Conservation (phyloP, 2,797 vertebrate species). For the Lerista edwardsae region DNA sequence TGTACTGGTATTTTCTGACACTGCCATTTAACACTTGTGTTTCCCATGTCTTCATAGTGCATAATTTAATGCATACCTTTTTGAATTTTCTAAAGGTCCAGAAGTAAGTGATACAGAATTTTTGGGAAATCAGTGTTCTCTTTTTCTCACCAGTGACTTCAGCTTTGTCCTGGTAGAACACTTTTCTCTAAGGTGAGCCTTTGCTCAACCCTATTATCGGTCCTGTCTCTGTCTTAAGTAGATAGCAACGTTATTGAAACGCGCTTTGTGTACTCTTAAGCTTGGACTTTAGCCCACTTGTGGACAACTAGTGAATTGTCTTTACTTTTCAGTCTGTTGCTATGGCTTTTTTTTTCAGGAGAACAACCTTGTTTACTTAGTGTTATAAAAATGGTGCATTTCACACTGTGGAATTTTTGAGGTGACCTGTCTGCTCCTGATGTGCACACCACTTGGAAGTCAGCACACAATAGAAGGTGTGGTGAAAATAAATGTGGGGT, state of each 20-base stretch:
- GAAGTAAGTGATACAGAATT: background rate
- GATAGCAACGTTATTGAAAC: background rate
- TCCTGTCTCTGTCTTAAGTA: conserved; percentile 13
- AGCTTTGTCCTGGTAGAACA: background rate
- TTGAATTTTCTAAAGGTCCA: conserved; percentile 1
- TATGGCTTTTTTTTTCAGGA: background rate
- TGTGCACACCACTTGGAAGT: background rate
- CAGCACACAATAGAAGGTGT: background rate
- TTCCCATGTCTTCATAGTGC: background rate
- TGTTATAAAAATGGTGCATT: background rate
- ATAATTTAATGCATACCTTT: background rate
- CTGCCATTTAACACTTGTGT: background rate
- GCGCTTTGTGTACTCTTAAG: background rate
- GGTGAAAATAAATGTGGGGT: background rate
- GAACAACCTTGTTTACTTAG: conserved; percentile 8
- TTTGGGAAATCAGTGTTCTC: background rate
- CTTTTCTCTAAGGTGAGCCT: background rate
- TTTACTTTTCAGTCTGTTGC: background rate
- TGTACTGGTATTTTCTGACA: background rate
- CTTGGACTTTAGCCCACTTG: conserved; percentile 4
- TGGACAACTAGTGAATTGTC: background rate
- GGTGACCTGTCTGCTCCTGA: background rate
- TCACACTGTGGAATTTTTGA: background rate
- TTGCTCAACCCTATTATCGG: conserved; percentile 15
- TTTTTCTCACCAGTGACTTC: background rate